phyloP scores from a whole-genome alignment of 1,140 invertebrate species.

The Bacillus rossius region DNA sequence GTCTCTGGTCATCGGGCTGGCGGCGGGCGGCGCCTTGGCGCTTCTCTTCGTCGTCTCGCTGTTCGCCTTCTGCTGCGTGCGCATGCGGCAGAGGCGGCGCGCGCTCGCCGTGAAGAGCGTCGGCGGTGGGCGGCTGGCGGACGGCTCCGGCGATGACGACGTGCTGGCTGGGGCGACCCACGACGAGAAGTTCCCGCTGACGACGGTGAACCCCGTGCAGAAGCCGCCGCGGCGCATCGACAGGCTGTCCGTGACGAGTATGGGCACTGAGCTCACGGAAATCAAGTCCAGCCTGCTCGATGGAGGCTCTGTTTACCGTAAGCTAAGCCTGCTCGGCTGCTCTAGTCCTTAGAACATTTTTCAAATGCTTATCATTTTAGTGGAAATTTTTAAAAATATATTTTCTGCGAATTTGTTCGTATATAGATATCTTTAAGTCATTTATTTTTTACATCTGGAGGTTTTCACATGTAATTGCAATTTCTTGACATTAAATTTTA shows the following conservation, averaged over 20 bases:
- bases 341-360: too few relatives aligned
- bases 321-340: conserved; percentile 45
- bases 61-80: conserved; percentile 54
- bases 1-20: conserved; percentile 42
- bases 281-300: conserved; percentile 71
- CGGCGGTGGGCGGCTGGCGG: too few relatives aligned
- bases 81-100: conserved; percentile 46
- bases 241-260: conserved; percentile 53
- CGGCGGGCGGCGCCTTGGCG: conserved; percentile 42
- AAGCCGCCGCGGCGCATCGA: conserved; percentile 68
- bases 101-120: conserved; percentile 16
- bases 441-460: too few relatives aligned
- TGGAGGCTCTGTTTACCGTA: conserved; percentile 62
- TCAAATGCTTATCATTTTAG: too few relatives aligned
- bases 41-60: conserved; percentile 53
- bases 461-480: too few relatives aligned
- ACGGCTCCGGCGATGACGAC: too few relatives aligned
- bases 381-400: too few relatives aligned
- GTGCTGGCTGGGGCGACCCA: conserved; percentile 32
- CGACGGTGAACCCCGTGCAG: conserved; percentile 72
- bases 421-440: too few relatives aligned
- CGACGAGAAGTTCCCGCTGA: conserved; percentile 72
- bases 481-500: too few relatives aligned
- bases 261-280: conserved; percentile 70
- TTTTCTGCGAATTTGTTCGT: too few relatives aligned